These are phyloP conservation scores for Eleutherodactylus coqui DNA, from an alignment of 2,797 vertebrate species.

Conservation along the genomic window DNA sequence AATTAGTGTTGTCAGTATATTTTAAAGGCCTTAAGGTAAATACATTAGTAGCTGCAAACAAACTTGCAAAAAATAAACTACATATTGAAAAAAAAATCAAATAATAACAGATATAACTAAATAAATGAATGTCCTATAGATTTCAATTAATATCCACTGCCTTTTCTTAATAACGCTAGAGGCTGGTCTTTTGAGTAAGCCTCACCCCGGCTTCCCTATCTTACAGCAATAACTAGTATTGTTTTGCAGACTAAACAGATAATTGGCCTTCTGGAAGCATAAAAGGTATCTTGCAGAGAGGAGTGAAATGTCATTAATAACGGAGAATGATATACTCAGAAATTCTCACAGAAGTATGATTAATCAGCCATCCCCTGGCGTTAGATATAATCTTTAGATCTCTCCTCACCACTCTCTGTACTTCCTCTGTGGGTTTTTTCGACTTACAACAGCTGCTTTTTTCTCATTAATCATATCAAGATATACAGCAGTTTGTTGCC, in stretches of 20 bases:
- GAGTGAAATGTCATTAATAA: conserved; percentile 98
- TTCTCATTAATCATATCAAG: conserved; percentile 77
- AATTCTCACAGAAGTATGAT: conserved; percentile 93
- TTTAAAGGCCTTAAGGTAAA: neutral
- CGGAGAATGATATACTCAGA: conserved; percentile 95
- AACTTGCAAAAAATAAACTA: too few relatives aligned
- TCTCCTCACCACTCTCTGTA: conserved; percentile 76
- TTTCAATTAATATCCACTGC: conserved; percentile 48
- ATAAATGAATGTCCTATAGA: conserved; percentile 5
- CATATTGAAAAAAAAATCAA: neutral
- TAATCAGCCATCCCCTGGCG: conserved; percentile 93
- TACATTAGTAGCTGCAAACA: too few relatives aligned
- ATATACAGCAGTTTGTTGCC: conserved; percentile 73
- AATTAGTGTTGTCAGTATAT: neutral
- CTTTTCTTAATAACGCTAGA: conserved; percentile 58
- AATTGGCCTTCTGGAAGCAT: conserved; percentile 99
- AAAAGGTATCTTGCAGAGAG: conserved; percentile 95
- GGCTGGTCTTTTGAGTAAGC: conserved; percentile 59
- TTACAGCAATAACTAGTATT: conserved; percentile 82
- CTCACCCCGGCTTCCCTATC: conserved; percentile 50
- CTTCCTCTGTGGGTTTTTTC: conserved; percentile 66
- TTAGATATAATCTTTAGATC: conserved; percentile 86
- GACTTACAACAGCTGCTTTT: conserved; percentile 75
- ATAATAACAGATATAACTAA: conserved; percentile 9
- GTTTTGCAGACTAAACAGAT: conserved; percentile 95